Conservation (phyloP, 2,113 vertebrate genomes). For the Lepisosteus osseus region DNA sequence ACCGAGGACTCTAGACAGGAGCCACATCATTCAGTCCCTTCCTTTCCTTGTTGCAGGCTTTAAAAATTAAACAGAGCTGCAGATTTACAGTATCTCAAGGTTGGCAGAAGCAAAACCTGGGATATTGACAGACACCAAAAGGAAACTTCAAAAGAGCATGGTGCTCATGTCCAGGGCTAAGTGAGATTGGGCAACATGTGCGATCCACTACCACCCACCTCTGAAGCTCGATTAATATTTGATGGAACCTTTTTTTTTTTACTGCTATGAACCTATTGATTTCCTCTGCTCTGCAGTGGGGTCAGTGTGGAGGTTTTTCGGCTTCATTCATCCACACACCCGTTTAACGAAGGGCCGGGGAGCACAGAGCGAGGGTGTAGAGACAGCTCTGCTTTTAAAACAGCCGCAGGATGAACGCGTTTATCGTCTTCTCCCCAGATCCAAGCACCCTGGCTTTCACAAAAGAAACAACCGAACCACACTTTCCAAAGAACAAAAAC, state of each 20-base stretch:
- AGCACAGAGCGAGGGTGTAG: slow-evolving; percentile 18
- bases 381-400: not conserved
- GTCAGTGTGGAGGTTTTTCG: slow-evolving; percentile 53
- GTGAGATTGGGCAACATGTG: slow-evolving; percentile 52
- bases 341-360: slow-evolving; percentile 61
- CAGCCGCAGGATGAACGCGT: not conserved
- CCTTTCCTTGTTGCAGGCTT: no score
- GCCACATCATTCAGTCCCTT: no score
- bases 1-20: no score
- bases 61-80: no score
- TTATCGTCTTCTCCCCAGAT: no score
- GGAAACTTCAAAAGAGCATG: slow-evolving; percentile 21
- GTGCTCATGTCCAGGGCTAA: slow-evolving; percentile 54
- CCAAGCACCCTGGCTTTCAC: no score
- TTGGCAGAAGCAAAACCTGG: no score
- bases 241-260: slow-evolving; percentile 36
- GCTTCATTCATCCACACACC: slow-evolving; percentile 64
- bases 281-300: slow-evolving; percentile 44
- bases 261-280: slow-evolving; percentile 58
- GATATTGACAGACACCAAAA: slow-evolving; percentile 15
- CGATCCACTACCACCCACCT: slow-evolving; percentile 31
- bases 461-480: no score
- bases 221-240: slow-evolving; percentile 62
- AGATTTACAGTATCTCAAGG: no score
- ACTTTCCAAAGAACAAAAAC: no score